Evolutionary conservation across 2,113 vertebrate species (phyloP).

Genomic region (Microtus ochrogaster): DNA sequence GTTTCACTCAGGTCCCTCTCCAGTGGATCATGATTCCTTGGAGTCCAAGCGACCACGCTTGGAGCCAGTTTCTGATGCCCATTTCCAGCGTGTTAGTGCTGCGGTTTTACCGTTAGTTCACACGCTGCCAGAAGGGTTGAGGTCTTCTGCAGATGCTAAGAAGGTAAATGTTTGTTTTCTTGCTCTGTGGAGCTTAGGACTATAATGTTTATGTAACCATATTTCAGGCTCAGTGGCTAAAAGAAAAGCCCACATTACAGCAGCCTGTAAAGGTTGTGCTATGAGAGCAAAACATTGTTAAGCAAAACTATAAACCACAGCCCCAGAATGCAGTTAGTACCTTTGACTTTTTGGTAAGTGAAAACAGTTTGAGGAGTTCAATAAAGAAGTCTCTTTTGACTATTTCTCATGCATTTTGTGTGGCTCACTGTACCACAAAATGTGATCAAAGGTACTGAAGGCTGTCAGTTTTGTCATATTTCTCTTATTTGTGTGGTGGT

Average conservation of each 20-base stretch:
- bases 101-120: conserved; percentile 91
- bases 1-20: conserved; percentile 90
- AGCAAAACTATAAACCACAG: conserved; percentile 45
- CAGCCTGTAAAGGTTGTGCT: conserved; percentile 31
- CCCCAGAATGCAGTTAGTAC: background rate
- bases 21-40: conserved; percentile 92
- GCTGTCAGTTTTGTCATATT: conserved; percentile 3
- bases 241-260: background rate
- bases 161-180: conserved; percentile 89
- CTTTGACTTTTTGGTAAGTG: conserved; percentile 29
- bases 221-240: background rate
- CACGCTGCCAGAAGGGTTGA: conserved; percentile 92
- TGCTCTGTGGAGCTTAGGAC: conserved; percentile 32
- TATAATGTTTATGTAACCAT: conserved; percentile 44
- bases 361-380: background rate
- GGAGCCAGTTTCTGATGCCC: conserved; percentile 92
- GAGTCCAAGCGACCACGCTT: conserved; percentile 96
- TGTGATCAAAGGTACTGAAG: background rate
- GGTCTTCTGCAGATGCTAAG: conserved; percentile 92
- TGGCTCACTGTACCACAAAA: background rate
- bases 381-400: background rate
- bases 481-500: background rate
- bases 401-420: conserved; percentile 29
- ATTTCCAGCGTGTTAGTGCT: conserved; percentile 91
- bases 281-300: conserved; percentile 51